Base-by-base conservation (phyloP, 2,113 vertebrate species). In the Crotalus viridis region DNA sequence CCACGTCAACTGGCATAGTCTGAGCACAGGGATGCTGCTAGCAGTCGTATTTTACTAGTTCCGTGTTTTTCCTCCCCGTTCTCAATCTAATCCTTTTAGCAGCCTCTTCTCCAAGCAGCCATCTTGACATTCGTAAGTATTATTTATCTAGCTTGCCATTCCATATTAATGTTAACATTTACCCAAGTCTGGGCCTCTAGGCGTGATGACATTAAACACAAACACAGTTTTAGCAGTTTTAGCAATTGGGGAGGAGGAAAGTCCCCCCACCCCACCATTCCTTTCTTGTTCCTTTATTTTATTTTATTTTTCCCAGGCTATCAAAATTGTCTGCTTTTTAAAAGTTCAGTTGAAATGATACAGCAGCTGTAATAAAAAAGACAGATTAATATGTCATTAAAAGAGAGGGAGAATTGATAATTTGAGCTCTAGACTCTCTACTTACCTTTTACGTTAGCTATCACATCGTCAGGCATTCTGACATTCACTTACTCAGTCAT, bases 171-270 rank as follows among this genome's bases (percentile, higher is more conserved):
- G 51, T 64, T 89, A 93, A 90, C 61, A 92, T 74, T 89, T 43
- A 91, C 54, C 86, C 61, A 91, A 91, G 91, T 61, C 46, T 28
- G 51, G 89, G n/a, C 91, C 74, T 90, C 92, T 89, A 91, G 94
- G 85, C 13, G 17, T 90, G 90, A 4, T 92, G 88, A 64, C 52
- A 90, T 91, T 87, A 88, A 91, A 48, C 22, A 88, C 61, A 93
- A 91, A 91, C 87, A 54, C 56, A 90, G 51, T 55, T 87, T 87
- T 88, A 92, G 59, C 86, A 46, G 56, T 19, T 74, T 74, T 19
- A 33, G 69, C 69, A 74, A 39, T 39, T 43, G 28, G 5, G 17
- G 55, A 4, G 10, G 17, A 5, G 87, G 19, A 8, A n/a, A 3
- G 9, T 88, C 0, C 0, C 10, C 87, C 2, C 46, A 46, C 15